Conservation (phyloP, 2,888 invertebrate genomes). For the Zaprionus bogoriensis region DNA sequence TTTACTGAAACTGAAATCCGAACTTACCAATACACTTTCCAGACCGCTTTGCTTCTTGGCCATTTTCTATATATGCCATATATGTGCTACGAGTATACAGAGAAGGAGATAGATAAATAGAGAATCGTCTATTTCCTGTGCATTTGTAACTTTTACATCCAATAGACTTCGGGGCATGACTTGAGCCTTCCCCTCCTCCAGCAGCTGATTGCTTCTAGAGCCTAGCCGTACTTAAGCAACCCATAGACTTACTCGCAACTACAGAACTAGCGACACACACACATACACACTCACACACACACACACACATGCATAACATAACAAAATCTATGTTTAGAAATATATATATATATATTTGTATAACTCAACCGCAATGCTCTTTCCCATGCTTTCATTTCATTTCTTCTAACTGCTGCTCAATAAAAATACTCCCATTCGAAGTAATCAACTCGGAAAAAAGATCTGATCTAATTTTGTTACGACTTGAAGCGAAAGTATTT, state of each 20-base stretch:
- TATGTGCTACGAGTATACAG: slow-evolving; percentile 10
- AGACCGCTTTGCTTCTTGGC: neutral
- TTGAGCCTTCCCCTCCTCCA: slow-evolving; percentile 9
- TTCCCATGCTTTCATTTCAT: neutral
- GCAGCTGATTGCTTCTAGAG: slow-evolving; percentile 9
- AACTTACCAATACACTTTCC: neutral
- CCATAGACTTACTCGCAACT: slow-evolving; percentile 23
- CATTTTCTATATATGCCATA: slow-evolving; percentile 14
- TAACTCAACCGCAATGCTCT: slow-evolving; percentile 17
- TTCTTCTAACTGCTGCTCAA: neutral
- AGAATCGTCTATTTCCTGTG: slow-evolving; percentile 30
- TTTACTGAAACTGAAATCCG: neutral
- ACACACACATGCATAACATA: slow-evolving; percentile 4
- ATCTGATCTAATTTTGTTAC: too few species aligned
- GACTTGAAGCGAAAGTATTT: too few species aligned
- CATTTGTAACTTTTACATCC: slow-evolving; percentile 53
- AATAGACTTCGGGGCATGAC: slow-evolving; percentile 36
- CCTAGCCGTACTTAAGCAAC: slow-evolving; percentile 46
- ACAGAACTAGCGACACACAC: neutral
- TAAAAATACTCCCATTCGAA: neutral
- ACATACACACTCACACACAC: neutral
- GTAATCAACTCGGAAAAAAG: neutral
- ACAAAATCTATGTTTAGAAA: slow-evolving; percentile 13
- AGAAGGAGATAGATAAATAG: neutral
- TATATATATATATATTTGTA: slow-evolving; percentile 11